Conservation (phyloP, 2,113 vertebrate species). For the Vireo altiloquus region DNA sequence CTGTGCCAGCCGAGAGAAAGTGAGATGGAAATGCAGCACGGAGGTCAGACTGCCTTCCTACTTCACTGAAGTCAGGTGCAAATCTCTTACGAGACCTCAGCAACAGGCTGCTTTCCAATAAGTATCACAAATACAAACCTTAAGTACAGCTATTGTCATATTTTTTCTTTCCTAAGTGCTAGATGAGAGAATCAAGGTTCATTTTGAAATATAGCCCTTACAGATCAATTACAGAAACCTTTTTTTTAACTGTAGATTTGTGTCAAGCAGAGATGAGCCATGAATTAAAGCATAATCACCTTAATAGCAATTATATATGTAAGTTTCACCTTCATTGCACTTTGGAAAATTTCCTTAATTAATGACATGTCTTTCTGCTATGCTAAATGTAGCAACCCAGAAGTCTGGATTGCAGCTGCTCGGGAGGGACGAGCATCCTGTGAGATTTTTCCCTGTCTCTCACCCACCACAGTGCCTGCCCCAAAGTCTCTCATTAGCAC, state of each 20-base stretch:
- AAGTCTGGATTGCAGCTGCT: neutral
- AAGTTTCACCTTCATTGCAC: neutral
- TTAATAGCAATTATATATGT: neutral
- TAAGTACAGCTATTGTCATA: neutral
- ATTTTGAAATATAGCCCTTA: neutral
- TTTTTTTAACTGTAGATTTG: neutral
- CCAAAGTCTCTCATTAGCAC: neutral
- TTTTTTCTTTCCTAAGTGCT: neutral
- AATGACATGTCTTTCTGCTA: neutral
- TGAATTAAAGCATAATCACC: neutral
- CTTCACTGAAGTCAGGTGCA: neutral
- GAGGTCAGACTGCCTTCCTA: neutral
- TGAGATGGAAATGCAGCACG: neutral
- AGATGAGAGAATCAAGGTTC: neutral
- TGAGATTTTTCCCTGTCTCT: neutral
- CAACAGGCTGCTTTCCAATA: neutral
- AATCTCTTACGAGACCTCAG: neutral
- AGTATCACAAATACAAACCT: neutral
- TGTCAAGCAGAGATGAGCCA: neutral
- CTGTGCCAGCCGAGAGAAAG: neutral
- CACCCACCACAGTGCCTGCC: neutral
- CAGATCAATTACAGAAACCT: neutral
- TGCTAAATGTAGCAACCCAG: neutral
- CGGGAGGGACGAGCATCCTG: neutral
- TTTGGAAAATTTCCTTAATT: neutral